These are phyloP conservation scores for Balaeniceps rex DNA, from an alignment of 2,113 vertebrate genomes.

Conservation along the genomic window DNA sequence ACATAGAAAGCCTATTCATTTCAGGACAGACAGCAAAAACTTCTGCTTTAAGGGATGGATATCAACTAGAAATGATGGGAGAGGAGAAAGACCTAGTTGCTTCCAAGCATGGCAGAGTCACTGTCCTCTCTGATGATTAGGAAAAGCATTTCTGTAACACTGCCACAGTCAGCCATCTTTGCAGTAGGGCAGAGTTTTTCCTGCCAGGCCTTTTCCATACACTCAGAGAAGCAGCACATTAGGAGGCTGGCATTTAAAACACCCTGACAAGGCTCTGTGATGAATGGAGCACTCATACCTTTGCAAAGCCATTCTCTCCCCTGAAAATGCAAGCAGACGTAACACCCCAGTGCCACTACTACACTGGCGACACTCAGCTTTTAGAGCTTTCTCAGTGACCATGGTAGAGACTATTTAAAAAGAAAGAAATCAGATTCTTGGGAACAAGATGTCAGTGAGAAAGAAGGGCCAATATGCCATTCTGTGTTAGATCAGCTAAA, in stretches of 20 bases:
- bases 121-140: background rate
- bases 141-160: background rate
- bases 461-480: background rate
- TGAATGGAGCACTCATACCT: background rate
- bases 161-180: background rate
- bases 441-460: background rate
- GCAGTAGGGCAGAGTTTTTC: background rate
- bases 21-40: background rate
- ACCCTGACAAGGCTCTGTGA: background rate
- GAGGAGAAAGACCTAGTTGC: background rate
- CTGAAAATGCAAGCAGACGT: background rate
- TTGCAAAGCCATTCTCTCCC: background rate
- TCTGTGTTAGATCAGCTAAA: background rate
- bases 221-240: background rate
- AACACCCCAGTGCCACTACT: background rate
- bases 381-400: background rate
- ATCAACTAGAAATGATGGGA: background rate
- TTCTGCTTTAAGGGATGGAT: background rate
- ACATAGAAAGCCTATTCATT: background rate
- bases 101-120: background rate
- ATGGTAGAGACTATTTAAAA: background rate
- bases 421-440: background rate
- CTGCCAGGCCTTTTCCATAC: background rate
- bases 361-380: background rate
- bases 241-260: background rate